These are phyloP conservation scores for Orgyia antiqua DNA, from an alignment of 2,888 invertebrate genomes.

Conservation along the genomic window DNA sequence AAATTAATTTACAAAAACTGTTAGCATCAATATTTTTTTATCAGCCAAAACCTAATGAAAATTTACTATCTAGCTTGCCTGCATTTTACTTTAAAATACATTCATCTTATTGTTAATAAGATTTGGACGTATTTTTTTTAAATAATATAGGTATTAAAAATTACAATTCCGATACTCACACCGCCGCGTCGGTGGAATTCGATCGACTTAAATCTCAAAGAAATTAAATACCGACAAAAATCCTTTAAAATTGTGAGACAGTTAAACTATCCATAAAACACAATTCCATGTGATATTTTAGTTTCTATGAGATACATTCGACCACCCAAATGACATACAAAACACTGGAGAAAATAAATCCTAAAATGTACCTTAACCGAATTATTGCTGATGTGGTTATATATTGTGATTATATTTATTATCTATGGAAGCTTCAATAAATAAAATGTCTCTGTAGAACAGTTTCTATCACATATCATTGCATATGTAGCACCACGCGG, in stretches of 20 bases:
- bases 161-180: constrained; percentile 36
- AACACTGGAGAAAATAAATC: constrained; percentile 54
- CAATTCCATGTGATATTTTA: constrained; percentile 46
- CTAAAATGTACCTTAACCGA: constrained; percentile 57
- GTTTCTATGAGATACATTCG: constrained; percentile 55
- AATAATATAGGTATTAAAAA: constrained; percentile 36
- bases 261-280: constrained; percentile 35
- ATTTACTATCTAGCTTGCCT: constrained; percentile 57
- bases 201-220: constrained; percentile 45
- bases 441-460: constrained; percentile 76
- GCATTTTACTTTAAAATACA: constrained; percentile 28
- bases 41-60: constrained; percentile 30
- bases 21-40: too few relatives aligned
- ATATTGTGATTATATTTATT: constrained; percentile 59
- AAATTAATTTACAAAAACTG: constrained; percentile 49
- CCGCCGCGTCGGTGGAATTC: constrained; percentile 36
- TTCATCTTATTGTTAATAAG: constrained; percentile 36
- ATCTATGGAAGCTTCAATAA: constrained; percentile 74
- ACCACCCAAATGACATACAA: constrained; percentile 38
- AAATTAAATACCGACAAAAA: constrained; percentile 35
- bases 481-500: constrained; percentile 76
- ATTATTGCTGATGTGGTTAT: constrained; percentile 63
- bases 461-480: constrained; percentile 77
- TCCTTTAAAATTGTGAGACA: constrained; percentile 33
- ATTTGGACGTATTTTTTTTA: constrained; percentile 41